These are phyloP conservation scores for Drosophila kanapiae DNA, from an alignment of 1,140 invertebrate species.

Conservation along the genomic window DNA sequence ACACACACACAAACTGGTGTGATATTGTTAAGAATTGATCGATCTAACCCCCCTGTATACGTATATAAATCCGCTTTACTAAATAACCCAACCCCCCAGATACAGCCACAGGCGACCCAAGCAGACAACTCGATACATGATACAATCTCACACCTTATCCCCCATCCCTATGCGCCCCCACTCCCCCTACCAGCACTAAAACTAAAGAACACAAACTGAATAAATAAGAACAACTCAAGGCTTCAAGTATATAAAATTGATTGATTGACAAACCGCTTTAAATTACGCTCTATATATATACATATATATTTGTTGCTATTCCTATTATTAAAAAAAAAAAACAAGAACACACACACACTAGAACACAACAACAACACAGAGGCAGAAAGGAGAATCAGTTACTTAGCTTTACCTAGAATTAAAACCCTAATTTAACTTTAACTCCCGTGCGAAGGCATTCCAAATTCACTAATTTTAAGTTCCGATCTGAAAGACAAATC, in stretches of 20 bases:
- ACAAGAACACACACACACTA: constrained; percentile 38
- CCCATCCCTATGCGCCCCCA: not conserved
- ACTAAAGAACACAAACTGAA: constrained; percentile 40
- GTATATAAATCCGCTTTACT: constrained; percentile 55
- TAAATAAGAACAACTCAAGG: constrained; percentile 33
- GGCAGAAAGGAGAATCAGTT: constrained; percentile 23
- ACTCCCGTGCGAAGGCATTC: constrained; percentile 43
- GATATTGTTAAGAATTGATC: constrained; percentile 57
- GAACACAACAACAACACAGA: constrained; percentile 20
- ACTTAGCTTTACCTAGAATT: constrained; percentile 35
- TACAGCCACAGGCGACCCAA: constrained; percentile 32
- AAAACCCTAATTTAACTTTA: constrained; percentile 40
- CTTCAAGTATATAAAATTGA: constrained; percentile 58
- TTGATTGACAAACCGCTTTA: constrained; percentile 61
- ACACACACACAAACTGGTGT: constrained; percentile 18
- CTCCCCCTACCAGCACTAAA: constrained; percentile 31
- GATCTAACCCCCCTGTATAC: constrained; percentile 49
- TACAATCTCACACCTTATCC: constrained; percentile 38
- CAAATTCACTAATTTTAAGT: constrained; percentile 75
- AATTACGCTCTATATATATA: constrained; percentile 65
- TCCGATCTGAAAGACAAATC: constrained; percentile 25
- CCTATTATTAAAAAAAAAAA: constrained; percentile 18
- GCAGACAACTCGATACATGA: constrained; percentile 55
- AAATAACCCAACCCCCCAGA: constrained; percentile 19
- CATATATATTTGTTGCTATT: constrained; percentile 47